Conservation (phyloP, 2,888 invertebrate genomes). For the Dynastes hyllus region DNA sequence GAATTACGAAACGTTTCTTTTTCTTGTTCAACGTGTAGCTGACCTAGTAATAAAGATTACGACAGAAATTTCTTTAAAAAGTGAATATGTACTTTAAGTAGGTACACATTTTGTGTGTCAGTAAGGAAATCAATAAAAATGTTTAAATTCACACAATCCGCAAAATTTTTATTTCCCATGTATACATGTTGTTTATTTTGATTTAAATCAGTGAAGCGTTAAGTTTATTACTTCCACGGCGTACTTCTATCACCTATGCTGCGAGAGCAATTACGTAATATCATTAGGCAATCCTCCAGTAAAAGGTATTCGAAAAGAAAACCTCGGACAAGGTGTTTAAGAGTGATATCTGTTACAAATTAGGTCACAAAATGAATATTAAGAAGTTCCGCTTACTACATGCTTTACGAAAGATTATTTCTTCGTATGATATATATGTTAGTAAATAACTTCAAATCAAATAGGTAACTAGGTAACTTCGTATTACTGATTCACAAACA, state of each 20-base stretch:
- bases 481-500: too few species aligned
- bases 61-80: background rate
- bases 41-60: too few species aligned
- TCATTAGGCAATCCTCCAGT: conserved; percentile 30
- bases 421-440: background rate
- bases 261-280: conserved; percentile 22
- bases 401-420: background rate
- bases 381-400: conserved; percentile 13
- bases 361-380: conserved; percentile 31
- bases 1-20: too few species aligned
- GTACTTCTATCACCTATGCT: conserved; percentile 20
- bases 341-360: conserved; percentile 34
- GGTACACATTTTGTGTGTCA: background rate
- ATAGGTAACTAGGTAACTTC: too few species aligned
- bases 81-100: background rate
- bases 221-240: background rate
- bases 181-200: conserved; percentile 4
- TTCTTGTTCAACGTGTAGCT: too few species aligned
- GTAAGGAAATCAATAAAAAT: background rate
- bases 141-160: background rate
- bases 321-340: conserved; percentile 22
- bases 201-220: conserved; percentile 17
- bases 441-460: too few species aligned
- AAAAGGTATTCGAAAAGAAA: conserved; percentile 26
- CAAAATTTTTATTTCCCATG: background rate